Percentiles rank a stretch among this genome's conserved stretches.
These are phyloP conservation scores for Zeugodacus cucurbitae DNA, from an alignment of 1,140 invertebrate genomes.

Conservation along the genomic window DNA sequence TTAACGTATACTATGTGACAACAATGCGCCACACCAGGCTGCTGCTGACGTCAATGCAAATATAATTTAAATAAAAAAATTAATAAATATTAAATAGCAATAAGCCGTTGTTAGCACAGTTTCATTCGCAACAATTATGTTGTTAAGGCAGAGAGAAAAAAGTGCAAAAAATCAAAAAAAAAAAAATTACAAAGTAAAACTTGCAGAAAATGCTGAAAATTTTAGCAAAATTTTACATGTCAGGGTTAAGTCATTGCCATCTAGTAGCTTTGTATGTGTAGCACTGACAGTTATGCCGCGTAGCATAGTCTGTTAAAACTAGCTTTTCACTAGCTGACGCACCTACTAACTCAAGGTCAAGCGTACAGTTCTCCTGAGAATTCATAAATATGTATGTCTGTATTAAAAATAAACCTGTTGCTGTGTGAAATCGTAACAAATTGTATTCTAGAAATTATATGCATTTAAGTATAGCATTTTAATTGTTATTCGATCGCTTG, in stretches of 20 bases:
- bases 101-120: neutral
- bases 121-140: neutral
- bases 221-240: neutral
- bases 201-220: neutral
- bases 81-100: neutral
- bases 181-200: neutral
- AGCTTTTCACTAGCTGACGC: neutral
- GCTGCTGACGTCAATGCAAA: slow-evolving; percentile 19
- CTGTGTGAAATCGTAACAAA: neutral
- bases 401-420: neutral
- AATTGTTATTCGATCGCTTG: neutral
- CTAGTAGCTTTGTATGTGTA: too few species aligned
- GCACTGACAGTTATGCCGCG: too few species aligned
- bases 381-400: neutral
- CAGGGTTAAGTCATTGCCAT: neutral
- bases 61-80: slow-evolving; percentile 3
- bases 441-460: neutral
- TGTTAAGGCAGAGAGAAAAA: neutral
- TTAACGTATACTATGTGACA: neutral
- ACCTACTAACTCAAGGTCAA: neutral
- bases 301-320: neutral
- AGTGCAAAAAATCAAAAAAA: neutral
- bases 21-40: neutral
- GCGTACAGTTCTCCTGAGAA: neutral
- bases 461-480: neutral